Evolutionary conservation across 2,113 vertebrate species (phyloP).

Genomic region (Myiopsitta monachus): DNA sequence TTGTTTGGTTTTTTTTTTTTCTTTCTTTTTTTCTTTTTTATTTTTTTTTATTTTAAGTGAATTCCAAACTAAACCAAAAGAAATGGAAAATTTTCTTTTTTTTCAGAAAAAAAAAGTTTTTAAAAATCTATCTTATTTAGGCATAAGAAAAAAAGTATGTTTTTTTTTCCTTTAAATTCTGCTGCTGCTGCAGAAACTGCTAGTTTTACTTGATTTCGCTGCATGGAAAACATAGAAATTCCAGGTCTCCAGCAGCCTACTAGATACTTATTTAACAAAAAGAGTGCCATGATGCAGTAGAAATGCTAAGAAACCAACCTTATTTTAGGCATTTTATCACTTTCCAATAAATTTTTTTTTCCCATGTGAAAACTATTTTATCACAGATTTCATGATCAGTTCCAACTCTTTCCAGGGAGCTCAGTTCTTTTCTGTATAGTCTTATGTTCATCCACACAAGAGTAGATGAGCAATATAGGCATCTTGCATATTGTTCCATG

Average conservation of each 20-base stretch:
- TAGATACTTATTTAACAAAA: background rate
- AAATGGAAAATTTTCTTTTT: background rate
- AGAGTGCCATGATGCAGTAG: background rate
- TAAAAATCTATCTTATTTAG: background rate
- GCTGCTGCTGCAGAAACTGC: background rate
- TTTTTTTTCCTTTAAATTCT: background rate
- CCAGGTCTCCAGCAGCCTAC: background rate
- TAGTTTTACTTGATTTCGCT: background rate
- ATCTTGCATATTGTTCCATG: background rate
- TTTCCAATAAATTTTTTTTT: background rate
- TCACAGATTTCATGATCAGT: background rate
- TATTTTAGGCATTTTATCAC: background rate
- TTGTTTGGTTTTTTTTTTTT: too few species aligned
- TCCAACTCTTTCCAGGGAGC: background rate
- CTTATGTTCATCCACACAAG: background rate
- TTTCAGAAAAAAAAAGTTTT: background rate
- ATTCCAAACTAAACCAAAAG: background rate
- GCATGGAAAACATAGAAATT: background rate
- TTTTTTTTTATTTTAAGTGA: background rate
- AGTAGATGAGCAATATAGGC: background rate
- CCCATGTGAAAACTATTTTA: background rate
- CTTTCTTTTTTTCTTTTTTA: too few species aligned
- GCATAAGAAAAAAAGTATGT: rapidly evolving
- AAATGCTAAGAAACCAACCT: background rate
- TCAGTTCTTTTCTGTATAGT: background rate